A percentile compares a stretch with the other conserved stretches of the same genome.
phyloP scores from a whole-genome alignment of 2,113 vertebrate species.

The Callipepla californica region DNA sequence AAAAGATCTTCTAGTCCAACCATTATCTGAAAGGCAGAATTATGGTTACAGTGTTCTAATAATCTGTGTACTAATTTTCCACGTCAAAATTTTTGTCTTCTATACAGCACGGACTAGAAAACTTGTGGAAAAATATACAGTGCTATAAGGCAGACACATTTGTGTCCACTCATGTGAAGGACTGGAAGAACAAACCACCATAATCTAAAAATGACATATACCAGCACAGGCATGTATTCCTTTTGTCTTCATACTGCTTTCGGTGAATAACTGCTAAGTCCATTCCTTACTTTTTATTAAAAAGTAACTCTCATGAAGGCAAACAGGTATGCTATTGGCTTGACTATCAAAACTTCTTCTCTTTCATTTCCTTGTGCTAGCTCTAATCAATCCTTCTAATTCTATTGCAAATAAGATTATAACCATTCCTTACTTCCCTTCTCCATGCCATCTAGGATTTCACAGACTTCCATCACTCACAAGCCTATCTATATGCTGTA shows the following conservation, averaged over 20 bases:
- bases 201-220: not conserved
- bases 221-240: not conserved
- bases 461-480: not conserved
- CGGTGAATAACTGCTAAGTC: not conserved
- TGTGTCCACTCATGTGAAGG: not conserved
- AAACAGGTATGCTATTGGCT: not conserved
- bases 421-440: not conserved
- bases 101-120: not conserved
- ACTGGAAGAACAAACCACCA: not conserved
- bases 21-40: not conserved
- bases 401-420: not conserved
- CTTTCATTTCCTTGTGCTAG: not conserved
- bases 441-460: not conserved
- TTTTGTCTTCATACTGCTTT: not conserved
- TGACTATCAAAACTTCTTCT: not conserved
- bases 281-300: not conserved
- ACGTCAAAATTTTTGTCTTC: not conserved
- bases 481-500: not conserved
- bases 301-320: not conserved
- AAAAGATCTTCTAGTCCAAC: not conserved
- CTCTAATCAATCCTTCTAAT: not conserved
- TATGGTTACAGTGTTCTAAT: not conserved
- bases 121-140: accelerated
- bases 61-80: not conserved
- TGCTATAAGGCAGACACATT: not conserved